Conservation (phyloP, 2,888 invertebrate genomes). For the Calameuta filiformis region DNA sequence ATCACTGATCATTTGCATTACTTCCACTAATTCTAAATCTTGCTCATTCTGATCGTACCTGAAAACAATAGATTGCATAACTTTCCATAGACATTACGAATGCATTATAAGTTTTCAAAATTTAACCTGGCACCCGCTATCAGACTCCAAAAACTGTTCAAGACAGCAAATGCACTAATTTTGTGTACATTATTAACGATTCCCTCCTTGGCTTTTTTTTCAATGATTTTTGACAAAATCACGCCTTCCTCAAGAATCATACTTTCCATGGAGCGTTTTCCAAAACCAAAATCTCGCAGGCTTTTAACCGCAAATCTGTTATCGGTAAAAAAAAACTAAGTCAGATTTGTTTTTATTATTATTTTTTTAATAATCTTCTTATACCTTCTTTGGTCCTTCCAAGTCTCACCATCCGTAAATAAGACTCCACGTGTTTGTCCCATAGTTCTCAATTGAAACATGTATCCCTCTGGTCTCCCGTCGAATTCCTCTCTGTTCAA, state of each 20-base stretch:
- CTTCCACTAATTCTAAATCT: slow-evolving; percentile 69
- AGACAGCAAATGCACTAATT: slow-evolving; percentile 67
- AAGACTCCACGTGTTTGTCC: slow-evolving; percentile 76
- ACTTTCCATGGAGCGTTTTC: slow-evolving; percentile 73
- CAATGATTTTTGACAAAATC: slow-evolving; percentile 68
- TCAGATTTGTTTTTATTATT: too few species aligned
- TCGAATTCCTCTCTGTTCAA: slow-evolving; percentile 74
- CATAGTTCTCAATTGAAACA: slow-evolving; percentile 73
- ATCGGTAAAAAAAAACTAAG: too few species aligned
- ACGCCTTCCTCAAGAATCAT: slow-evolving; percentile 72
- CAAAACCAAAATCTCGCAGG: slow-evolving; percentile 74
- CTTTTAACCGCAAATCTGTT: slow-evolving; percentile 73
- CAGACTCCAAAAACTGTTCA: slow-evolving; percentile 78
- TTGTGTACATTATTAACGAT: slow-evolving; percentile 67
- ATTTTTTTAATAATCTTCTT: neutral
- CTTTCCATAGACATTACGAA: neutral
- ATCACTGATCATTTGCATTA: slow-evolving; percentile 72
- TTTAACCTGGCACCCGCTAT: slow-evolving; percentile 72
- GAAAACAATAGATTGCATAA: slow-evolving; percentile 4
- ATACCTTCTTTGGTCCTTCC: slow-evolving; percentile 73
- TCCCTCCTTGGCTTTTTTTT: slow-evolving; percentile 53
- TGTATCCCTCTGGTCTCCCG: slow-evolving; percentile 77
- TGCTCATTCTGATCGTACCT: slow-evolving; percentile 68
- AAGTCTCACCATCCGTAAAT: slow-evolving; percentile 76
- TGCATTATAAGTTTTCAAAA: neutral